Conservation (phyloP, 2,888 invertebrate genomes). For the Tetranychus piercei region DNA sequence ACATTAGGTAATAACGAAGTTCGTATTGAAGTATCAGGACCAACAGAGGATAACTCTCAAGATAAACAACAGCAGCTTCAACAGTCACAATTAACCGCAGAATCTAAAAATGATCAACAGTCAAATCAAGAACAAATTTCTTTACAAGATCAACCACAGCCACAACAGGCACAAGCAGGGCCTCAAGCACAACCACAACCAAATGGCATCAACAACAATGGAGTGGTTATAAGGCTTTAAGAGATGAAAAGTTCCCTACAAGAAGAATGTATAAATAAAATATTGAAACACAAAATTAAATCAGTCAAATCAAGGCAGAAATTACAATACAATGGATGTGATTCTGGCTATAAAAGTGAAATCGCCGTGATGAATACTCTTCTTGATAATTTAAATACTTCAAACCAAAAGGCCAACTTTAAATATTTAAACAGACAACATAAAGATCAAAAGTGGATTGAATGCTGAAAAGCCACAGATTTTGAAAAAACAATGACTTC, state of each 20-base stretch:
- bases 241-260: background rate
- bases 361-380: too few relatives aligned
- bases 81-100: background rate
- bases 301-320: background rate
- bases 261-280: background rate
- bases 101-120: background rate
- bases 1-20: background rate
- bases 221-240: conserved; percentile 6
- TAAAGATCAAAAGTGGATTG: too few relatives aligned
- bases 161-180: background rate
- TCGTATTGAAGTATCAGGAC: background rate
- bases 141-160: background rate
- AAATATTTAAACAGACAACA: too few relatives aligned
- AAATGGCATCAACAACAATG: conserved; percentile 3
- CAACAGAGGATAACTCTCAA: background rate
- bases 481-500: too few relatives aligned
- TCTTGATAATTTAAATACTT: too few relatives aligned
- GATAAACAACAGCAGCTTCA: too few relatives aligned
- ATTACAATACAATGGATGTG: background rate
- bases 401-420: too few relatives aligned
- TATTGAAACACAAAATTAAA: background rate
- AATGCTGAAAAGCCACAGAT: too few relatives aligned
- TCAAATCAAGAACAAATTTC: background rate
- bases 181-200: background rate
- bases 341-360: background rate